Evolutionary conservation across 1,140 invertebrate species (phyloP), one percentile per base, ranked within the genome.

Genomic region (Drosophila mayri): DNA sequence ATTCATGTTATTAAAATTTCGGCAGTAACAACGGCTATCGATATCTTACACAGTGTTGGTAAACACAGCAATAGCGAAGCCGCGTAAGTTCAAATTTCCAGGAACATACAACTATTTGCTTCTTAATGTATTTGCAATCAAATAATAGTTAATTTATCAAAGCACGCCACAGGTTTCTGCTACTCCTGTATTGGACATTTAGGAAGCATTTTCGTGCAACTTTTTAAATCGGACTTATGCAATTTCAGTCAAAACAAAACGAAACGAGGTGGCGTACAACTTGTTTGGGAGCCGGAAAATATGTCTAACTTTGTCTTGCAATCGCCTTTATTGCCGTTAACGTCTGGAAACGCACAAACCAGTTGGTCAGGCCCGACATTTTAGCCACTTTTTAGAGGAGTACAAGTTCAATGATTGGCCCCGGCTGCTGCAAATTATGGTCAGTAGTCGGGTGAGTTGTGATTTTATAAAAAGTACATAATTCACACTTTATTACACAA

Each of bases 381-480:
- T 73, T 76, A 66, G 76, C 71, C 76, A 75, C 68, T 73, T 60
- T 46, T 22, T 73, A 46, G 72, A 78, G 43, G 70, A 73, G 77
- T 81, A 67, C 75, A 90, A 90, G 85, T 90, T 90, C 85, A 90
- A 90, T 90, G 86, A 62, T 79, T 83, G 85, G 37, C 65, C 66
- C 71, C 63, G 50, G 63, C 50, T 54, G 37, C 20, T 55, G 10
- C 28, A 55, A 75, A 43, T 49, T 72, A 70, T 76, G 55, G 44
- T 47, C 35, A 68, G 16, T 73, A 20, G 67, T 60, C 54, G 38
- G 50, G 74, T 76, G 43, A 11, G 43, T 65, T 71, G 79, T 90
- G 85, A 85, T 90, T 90, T 88, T 90, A 90, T 90, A 90, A 90
- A 90, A 90, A 90, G 85, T 90, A 90, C 85, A 90, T 90, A 90